Percentiles rank a stretch among this genome's conserved stretches.
Evolutionary conservation across 2,888 invertebrate species (phyloP).

Genomic region (Nomada lathburiana): DNA sequence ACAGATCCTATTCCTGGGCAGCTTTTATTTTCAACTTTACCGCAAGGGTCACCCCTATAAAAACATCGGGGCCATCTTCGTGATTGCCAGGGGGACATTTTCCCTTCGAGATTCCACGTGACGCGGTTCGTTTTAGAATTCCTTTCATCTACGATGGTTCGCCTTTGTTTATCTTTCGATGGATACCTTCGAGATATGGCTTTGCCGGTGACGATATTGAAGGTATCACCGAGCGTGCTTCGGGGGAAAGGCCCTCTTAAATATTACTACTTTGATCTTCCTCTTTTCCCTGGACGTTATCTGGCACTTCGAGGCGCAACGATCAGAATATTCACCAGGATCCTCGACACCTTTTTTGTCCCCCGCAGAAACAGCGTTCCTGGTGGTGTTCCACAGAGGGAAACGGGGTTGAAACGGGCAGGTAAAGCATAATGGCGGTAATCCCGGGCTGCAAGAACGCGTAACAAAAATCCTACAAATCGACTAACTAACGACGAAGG

Average conservation of each 20-base stretch:
- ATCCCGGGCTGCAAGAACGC: neutral
- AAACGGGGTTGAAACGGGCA: neutral
- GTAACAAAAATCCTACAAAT: slow-evolving; percentile 39
- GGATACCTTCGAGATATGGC: slow-evolving; percentile 15
- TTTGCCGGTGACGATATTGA: slow-evolving; percentile 1
- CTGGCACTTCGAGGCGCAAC: neutral
- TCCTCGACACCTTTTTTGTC: neutral
- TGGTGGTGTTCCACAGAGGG: neutral
- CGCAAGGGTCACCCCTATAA: neutral
- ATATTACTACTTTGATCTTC: slow-evolving; percentile 8
- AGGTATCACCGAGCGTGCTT: neutral
- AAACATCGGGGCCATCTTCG: slow-evolving; percentile 39
- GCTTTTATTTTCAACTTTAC: neutral
- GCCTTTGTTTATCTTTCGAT: neutral
- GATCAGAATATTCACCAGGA: neutral
- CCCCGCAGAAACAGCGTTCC: no score
- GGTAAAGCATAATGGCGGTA: slow-evolving; percentile 6
- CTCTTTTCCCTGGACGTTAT: slow-evolving; percentile 1
- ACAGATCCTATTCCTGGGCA: slow-evolving; percentile 14
- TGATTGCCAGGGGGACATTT: slow-evolving; percentile 1
- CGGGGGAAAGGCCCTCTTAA: neutral
- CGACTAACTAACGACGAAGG: neutral
- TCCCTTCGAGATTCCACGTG: neutral
- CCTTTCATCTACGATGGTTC: neutral
- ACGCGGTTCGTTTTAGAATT: neutral